Evolutionary conservation across 2,113 vertebrate species (phyloP).

Genomic region (Pluvialis apricaria): DNA sequence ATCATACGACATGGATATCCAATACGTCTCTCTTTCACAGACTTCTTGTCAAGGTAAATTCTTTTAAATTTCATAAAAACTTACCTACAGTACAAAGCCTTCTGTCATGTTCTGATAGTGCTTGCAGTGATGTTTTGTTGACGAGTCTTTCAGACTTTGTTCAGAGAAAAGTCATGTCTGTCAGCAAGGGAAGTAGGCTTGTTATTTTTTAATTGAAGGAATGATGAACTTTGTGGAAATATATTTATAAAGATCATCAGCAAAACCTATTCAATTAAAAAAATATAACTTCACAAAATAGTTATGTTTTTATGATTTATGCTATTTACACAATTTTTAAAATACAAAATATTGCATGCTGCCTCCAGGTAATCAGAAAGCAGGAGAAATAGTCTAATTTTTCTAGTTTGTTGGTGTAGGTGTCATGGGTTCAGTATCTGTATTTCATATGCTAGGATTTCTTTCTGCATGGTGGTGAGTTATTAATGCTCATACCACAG

Average conservation of each 20-base stretch:
- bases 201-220: background rate
- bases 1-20: conserved; percentile 90
- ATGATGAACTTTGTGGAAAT: background rate
- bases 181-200: background rate
- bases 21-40: conserved; percentile 83
- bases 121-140: background rate
- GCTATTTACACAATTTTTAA: background rate
- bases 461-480: background rate
- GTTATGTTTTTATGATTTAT: background rate
- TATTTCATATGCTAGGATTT: background rate
- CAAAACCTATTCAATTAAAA: background rate
- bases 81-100: background rate
- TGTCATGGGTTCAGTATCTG: background rate
- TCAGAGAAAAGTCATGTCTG: background rate
- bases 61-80: background rate
- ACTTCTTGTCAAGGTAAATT: conserved; percentile 87
- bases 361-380: background rate
- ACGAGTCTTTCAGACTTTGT: background rate
- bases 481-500: background rate
- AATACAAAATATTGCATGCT: background rate
- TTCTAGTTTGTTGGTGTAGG: background rate
- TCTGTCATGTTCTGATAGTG: background rate
- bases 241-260: background rate
- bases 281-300: background rate
- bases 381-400: background rate